Base-by-base conservation (phyloP, 2,113 vertebrate species). In the Chinchilla lanigera region DNA sequence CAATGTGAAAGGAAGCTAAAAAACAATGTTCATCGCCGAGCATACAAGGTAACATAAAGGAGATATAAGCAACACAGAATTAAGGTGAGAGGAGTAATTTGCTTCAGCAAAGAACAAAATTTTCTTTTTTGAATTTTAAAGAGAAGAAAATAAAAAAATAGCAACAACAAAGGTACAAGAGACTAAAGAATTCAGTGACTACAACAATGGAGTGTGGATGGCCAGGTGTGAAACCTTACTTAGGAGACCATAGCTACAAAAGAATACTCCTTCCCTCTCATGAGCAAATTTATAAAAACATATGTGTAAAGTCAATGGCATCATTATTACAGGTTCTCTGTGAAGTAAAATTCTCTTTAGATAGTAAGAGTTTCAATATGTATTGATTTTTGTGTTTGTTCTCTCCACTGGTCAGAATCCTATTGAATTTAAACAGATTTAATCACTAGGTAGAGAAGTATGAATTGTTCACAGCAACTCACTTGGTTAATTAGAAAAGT, bases 341-440 rank as follows among this genome's bases (percentile, higher is more conserved):
- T 44, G 8, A 33, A 54, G 14, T 71, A 81, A 77, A 93, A 96
- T 90, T 87, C 17, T 95, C 63, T 88, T 83, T 82, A 82, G 58
- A 67, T 71, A 93, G 73, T 7, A 67, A 88, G 3, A 77, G 77
- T 94, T 95, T 96, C 58, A 82, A 85, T 93, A 95, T 50, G 86
- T 94, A 94, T 82, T 78, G 89, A 97, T 95, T 92, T 69, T 96
- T 94, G 80, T 81, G 80, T 94, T 94, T 81, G 61, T 87, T 89
- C 71, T 93, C 52, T 63, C 50, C 60, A 89, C 58, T 90, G 92
- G 80, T 90, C 69, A 87, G 58, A 96, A 90, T 19, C 81, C 1
- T 81, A 75, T 92, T 97, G 86, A 92, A 96, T 97, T 97, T 88
- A 93, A 95, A 52, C 60, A 88, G 13, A 89, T 90, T 92, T 85